These are phyloP conservation scores for Xylocampa areola DNA, from an alignment of 2,888 invertebrate species.

Conservation along the genomic window DNA sequence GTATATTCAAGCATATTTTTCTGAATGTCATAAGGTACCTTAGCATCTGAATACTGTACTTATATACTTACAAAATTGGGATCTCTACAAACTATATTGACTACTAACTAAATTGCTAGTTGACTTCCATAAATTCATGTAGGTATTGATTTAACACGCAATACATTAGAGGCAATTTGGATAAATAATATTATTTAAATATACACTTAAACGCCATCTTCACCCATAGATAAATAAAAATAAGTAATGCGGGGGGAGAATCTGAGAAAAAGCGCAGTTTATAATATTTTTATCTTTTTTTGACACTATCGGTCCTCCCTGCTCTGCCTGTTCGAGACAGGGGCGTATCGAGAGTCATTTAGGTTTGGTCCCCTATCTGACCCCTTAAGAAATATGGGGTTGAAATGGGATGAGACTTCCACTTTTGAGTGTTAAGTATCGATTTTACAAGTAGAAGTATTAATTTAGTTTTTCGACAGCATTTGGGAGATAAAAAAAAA, in stretches of 20 bases:
- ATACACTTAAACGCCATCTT: conserved; percentile 53
- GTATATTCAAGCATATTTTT: conserved; percentile 28
- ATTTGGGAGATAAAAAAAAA: background rate
- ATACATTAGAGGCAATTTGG: conserved; percentile 11
- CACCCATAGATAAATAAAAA: conserved; percentile 65
- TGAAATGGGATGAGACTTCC: conserved; percentile 53
- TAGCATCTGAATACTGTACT: conserved; percentile 4
- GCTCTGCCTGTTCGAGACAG: conserved; percentile 80
- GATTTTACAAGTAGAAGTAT: conserved; percentile 50
- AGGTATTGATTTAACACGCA: background rate
- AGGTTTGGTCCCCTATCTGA: conserved; percentile 75
- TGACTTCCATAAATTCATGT: conserved; percentile 15
- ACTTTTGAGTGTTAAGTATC: conserved; percentile 56
- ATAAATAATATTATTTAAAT: conserved; percentile 33
- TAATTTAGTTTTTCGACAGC: conserved; percentile 5
- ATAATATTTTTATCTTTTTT: conserved; percentile 90
- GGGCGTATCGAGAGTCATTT: conserved; percentile 86
- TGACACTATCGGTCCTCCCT: conserved; percentile 88
- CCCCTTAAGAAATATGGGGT: conserved; percentile 81
- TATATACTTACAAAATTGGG: background rate
- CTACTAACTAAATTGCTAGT: background rate
- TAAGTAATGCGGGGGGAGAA: conserved; percentile 62
- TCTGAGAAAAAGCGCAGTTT: conserved; percentile 79
- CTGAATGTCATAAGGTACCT: conserved; percentile 19
- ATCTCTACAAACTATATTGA: background rate